A percentile compares a stretch with the other conserved stretches of the same genome.
These are phyloP conservation scores for Coelopa frigida DNA, from an alignment of 1,140 invertebrate species.

Conservation along the genomic window DNA sequence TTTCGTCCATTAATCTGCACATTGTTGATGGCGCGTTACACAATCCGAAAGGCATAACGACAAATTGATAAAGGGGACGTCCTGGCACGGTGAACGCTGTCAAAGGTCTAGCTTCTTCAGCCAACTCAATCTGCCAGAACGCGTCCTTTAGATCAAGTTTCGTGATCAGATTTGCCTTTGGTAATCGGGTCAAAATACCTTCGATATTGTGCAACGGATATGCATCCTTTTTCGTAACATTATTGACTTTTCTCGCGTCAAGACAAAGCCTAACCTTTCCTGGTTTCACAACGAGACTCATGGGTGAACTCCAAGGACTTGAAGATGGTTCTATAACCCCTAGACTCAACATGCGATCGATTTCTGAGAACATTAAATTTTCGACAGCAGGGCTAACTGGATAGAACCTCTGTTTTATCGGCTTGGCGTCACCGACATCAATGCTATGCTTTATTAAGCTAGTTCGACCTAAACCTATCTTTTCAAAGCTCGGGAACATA, in stretches of 20 bases:
- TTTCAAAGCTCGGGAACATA: constrained; percentile 7
- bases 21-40: constrained; percentile 8
- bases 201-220: constrained; percentile 25
- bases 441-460: constrained; percentile 12
- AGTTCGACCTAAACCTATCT: constrained; percentile 7
- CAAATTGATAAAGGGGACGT: constrained; percentile 33
- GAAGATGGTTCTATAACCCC: constrained; percentile 16
- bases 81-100: constrained; percentile 40
- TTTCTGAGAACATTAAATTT: constrained; percentile 13
- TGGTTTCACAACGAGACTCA: constrained; percentile 16
- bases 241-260: constrained; percentile 26
- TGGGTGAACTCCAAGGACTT: constrained; percentile 1
- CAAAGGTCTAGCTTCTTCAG: constrained; percentile 22
- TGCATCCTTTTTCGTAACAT: constrained; percentile 26
- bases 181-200: constrained; percentile 24
- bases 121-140: constrained; percentile 17
- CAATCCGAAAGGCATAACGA: constrained; percentile 21
- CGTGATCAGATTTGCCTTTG: constrained; percentile 16
- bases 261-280: constrained; percentile 23
- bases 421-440: constrained; percentile 17
- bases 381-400: constrained; percentile 17
- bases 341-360: constrained; percentile 24
- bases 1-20: constrained; percentile 11
- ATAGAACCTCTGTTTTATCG: constrained; percentile 16
- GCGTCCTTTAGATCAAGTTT: constrained; percentile 22